Percentiles rank a stretch among this genome's conserved stretches.
phyloP scores from a whole-genome alignment of 2,888 invertebrate species.

The Acleris cristana region DNA sequence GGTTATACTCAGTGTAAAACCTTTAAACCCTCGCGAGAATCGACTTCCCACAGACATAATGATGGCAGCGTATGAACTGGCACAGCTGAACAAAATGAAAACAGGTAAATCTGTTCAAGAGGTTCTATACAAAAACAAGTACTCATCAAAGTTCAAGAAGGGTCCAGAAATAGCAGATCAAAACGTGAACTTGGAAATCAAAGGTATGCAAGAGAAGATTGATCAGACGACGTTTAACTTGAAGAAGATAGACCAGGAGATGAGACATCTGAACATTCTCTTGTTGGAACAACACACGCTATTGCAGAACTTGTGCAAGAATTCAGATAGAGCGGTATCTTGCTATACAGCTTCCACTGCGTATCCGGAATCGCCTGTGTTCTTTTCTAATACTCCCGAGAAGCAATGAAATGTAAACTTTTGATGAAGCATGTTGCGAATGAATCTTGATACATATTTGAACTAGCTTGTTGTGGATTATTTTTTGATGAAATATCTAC shows the following conservation, averaged over 20 bases:
- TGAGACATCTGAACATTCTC: conserved; percentile 85
- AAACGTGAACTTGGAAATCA: conserved; percentile 82
- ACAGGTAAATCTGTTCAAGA: conserved; percentile 86
- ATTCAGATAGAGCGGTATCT: conserved; percentile 50
- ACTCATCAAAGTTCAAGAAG: conserved; percentile 85
- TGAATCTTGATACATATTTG: no score
- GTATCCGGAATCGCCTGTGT: conserved; percentile 65
- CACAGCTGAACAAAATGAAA: conserved; percentile 88
- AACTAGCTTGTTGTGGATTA: no score
- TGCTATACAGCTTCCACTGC: conserved; percentile 53
- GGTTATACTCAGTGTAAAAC: conserved; percentile 92
- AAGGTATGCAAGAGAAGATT: conserved; percentile 86
- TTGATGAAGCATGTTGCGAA: no score
- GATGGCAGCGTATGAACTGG: conserved; percentile 91
- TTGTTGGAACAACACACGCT: conserved; percentile 72
- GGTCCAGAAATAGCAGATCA: conserved; percentile 72
- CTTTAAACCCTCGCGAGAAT: conserved; percentile 91
- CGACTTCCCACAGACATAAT: conserved; percentile 91
- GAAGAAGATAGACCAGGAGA: conserved; percentile 87
- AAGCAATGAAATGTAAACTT: no score
- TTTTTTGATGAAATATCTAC: no score
- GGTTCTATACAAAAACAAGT: conserved; percentile 83
- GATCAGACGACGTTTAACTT: conserved; percentile 88
- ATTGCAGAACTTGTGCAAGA: conserved; percentile 66
- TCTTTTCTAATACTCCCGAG: conserved; percentile 54